Percentiles rank a stretch among this genome's conserved stretches.
Evolutionary conservation across 2,888 invertebrate genomes (phyloP).

Genomic region (Boloria selene): DNA sequence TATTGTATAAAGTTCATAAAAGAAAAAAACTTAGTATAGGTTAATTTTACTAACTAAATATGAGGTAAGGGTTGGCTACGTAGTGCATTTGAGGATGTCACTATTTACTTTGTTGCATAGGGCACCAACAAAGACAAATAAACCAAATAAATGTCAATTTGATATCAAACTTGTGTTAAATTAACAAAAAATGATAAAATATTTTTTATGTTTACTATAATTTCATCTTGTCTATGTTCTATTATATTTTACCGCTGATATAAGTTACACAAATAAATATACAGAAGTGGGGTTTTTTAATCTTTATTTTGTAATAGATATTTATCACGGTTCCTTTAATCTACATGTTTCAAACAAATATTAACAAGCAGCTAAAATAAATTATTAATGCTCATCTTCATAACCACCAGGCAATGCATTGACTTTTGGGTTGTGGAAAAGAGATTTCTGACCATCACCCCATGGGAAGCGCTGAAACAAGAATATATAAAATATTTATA

Average conservation of each 20-base stretch:
- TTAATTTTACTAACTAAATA: too few relatives aligned
- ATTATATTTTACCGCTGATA: neutral
- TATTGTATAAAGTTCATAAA: too few relatives aligned
- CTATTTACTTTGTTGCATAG: too few relatives aligned
- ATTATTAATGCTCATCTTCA: conserved; percentile 79
- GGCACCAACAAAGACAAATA: too few relatives aligned
- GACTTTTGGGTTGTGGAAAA: conserved; percentile 93
- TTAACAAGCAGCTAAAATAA: conserved; percentile 28
- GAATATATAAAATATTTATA: conserved; percentile 3
- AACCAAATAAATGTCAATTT: too few relatives aligned
- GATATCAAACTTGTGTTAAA: too few relatives aligned
- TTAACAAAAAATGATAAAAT: too few relatives aligned
- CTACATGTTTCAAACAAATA: conserved; percentile 50
- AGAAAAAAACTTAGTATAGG: too few relatives aligned
- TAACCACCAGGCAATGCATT: conserved; percentile 92
- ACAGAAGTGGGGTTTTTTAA: conserved; percentile 19
- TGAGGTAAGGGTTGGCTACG: too few relatives aligned
- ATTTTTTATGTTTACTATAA: too few relatives aligned
- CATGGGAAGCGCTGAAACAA: conserved; percentile 90
- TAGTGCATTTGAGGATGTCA: too few relatives aligned
- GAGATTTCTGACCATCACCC: conserved; percentile 93
- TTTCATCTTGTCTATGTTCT: neutral
- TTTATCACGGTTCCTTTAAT: conserved; percentile 39
- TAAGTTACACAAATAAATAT: conserved; percentile 7
- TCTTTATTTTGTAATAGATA: conserved; percentile 35